These are phyloP conservation scores for Acrobasis repandana DNA, from an alignment of 2,888 invertebrate genomes.

Conservation along the genomic window DNA sequence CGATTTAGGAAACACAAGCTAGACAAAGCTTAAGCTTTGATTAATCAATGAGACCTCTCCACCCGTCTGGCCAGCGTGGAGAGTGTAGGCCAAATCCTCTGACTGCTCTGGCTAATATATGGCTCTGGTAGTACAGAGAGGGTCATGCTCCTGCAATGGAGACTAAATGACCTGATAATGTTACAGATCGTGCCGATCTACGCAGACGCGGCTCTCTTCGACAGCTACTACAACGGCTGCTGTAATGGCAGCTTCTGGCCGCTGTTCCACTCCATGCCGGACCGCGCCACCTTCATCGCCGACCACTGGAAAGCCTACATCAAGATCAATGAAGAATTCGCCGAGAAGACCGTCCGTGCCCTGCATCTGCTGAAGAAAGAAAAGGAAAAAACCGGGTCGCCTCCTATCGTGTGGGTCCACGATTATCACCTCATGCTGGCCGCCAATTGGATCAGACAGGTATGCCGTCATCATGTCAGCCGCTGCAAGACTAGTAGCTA, in stretches of 20 bases:
- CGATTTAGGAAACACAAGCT: no score
- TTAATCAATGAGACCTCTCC: no score
- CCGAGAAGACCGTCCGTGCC: conserved; percentile 89
- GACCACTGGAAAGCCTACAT: conserved; percentile 93
- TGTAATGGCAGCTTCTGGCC: conserved; percentile 97
- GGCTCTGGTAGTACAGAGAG: no score
- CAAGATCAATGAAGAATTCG: conserved; percentile 91
- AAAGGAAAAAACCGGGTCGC: conserved; percentile 66
- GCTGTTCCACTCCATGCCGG: conserved; percentile 95
- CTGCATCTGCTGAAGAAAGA: conserved; percentile 79
- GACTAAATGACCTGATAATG: no score
- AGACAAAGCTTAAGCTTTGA: no score
- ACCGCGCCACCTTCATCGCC: conserved; percentile 90
- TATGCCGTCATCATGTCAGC: conserved; percentile 43
- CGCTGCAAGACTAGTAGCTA: no score
- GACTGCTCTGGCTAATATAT: no score
- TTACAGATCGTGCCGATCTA: conserved; percentile 91
- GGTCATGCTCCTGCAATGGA: no score
- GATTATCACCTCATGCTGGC: conserved; percentile 97
- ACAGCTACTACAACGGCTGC: conserved; percentile 95
- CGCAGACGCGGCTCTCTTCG: conserved; percentile 89
- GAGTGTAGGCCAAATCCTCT: no score
- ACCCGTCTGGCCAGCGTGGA: no score
- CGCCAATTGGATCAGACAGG: conserved; percentile 94
- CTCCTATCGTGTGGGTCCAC: conserved; percentile 96